These are phyloP conservation scores for Cotesia chilonis DNA, from an alignment of 1,140 invertebrate genomes.

Conservation along the genomic window DNA sequence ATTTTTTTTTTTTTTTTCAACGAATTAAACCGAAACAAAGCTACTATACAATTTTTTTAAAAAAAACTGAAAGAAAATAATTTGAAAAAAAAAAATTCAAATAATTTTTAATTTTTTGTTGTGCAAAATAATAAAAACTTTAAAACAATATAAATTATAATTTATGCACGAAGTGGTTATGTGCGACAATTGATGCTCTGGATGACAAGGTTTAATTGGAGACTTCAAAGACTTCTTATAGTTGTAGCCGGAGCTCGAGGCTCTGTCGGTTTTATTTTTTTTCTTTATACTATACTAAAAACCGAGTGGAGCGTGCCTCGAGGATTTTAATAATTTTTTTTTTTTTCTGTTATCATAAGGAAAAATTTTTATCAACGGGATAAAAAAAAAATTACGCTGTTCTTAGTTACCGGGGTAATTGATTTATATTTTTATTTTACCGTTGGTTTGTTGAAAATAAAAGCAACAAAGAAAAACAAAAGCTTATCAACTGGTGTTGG, in stretches of 20 bases:
- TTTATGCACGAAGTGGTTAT: neutral
- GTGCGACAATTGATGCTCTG: constrained; percentile 20
- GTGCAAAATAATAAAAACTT: too few relatives aligned
- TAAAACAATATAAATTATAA: too few relatives aligned
- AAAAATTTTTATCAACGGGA: too few relatives aligned
- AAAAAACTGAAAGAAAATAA: too few relatives aligned
- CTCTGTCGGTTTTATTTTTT: neutral
- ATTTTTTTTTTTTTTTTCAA: too few relatives aligned
- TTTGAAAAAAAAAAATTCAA: neutral
- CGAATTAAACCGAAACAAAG: too few relatives aligned
- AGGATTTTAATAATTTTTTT: too few relatives aligned
- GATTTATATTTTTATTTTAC: neutral
- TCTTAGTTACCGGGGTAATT: neutral
- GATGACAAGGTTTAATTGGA: constrained; percentile 30
- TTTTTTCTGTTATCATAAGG: too few relatives aligned
- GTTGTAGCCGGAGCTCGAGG: neutral
- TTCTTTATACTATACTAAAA: too few relatives aligned
- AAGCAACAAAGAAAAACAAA: neutral
- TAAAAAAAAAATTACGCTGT: too few relatives aligned
- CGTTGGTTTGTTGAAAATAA: neutral
- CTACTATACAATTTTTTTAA: too few relatives aligned
- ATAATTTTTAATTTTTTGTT: neutral
- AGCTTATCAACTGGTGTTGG: neutral
- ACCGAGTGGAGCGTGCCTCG: neutral
- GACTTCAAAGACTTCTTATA: constrained; percentile 27